Percentiles rank a stretch among this genome's conserved stretches.
These are phyloP conservation scores for Formica aserva DNA, from an alignment of 2,888 invertebrate genomes.

Conservation along the genomic window DNA sequence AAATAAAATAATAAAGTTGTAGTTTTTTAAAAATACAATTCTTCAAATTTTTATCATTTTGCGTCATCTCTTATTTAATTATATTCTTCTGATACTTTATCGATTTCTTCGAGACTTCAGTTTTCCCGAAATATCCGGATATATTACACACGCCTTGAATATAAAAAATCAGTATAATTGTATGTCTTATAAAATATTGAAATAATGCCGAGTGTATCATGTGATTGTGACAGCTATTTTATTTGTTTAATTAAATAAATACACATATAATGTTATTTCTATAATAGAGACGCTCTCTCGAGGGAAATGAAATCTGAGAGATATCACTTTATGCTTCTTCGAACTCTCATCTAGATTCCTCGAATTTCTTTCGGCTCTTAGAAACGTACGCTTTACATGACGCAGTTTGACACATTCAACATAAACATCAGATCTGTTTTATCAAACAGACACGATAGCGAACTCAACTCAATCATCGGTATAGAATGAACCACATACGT, in stretches of 20 bases:
- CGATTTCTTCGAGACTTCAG: too few species aligned
- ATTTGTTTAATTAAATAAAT: neutral
- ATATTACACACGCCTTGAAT: neutral
- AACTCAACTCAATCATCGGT: slow-evolving; percentile 49
- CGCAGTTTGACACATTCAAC: slow-evolving; percentile 55
- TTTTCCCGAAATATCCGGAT: neutral
- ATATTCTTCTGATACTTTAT: neutral
- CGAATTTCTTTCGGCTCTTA: slow-evolving; percentile 17
- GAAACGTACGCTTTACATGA: slow-evolving; percentile 39
- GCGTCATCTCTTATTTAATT: neutral
- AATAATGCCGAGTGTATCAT: neutral
- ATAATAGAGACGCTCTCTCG: neutral
- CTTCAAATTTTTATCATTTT: slow-evolving; percentile 6
- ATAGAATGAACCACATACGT: slow-evolving; percentile 27
- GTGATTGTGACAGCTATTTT: neutral
- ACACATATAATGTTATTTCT: neutral
- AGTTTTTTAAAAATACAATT: neutral
- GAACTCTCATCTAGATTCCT: slow-evolving; percentile 14
- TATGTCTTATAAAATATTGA: neutral
- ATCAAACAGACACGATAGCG: slow-evolving; percentile 57
- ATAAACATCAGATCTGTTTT: slow-evolving; percentile 67
- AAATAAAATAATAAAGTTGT: neutral
- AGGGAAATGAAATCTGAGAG: slow-evolving; percentile 24
- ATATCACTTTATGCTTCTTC: slow-evolving; percentile 25
- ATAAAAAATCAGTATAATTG: neutral